A percentile compares a stretch with the other conserved stretches of the same genome.
Evolutionary conservation across 1,140 invertebrate genomes (phyloP).

Genomic region (Trichoplusia ni): DNA sequence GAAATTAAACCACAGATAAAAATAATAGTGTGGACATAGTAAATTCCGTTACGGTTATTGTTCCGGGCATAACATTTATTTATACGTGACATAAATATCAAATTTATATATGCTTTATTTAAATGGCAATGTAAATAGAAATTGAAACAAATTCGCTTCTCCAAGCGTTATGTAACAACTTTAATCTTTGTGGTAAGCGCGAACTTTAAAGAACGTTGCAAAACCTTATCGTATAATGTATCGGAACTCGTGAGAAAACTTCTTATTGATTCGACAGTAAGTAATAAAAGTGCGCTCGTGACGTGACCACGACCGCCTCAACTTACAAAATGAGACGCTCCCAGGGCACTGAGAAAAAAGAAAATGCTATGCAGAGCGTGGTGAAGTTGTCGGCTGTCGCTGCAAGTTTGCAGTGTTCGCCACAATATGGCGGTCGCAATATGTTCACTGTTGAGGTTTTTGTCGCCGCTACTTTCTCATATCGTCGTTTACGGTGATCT

Average conservation of each 20-base stretch:
- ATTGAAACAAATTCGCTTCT: too few relatives aligned
- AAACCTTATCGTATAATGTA: slow-evolving; percentile 8
- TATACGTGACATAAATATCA: too few relatives aligned
- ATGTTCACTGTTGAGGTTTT: slow-evolving; percentile 69
- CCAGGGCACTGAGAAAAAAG: slow-evolving; percentile 43
- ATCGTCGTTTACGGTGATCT: slow-evolving; percentile 74
- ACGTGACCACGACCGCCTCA: slow-evolving; percentile 34
- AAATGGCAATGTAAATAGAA: too few relatives aligned
- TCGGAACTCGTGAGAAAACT: slow-evolving; percentile 3
- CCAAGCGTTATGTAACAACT: too few relatives aligned
- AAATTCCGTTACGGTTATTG: too few relatives aligned
- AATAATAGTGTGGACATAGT: too few relatives aligned
- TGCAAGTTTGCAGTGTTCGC: slow-evolving; percentile 64
- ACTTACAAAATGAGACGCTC: slow-evolving; percentile 12
- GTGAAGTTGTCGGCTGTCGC: slow-evolving; percentile 48
- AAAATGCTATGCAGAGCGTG: slow-evolving; percentile 57
- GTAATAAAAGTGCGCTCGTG: slow-evolving; percentile 38
- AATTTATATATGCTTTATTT: too few relatives aligned
- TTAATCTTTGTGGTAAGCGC: too few relatives aligned
- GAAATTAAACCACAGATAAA: too few relatives aligned
- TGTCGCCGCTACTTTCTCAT: slow-evolving; percentile 75
- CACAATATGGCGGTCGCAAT: slow-evolving; percentile 70
- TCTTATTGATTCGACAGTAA: slow-evolving; percentile 29
- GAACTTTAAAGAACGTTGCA: not conserved
- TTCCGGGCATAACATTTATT: too few relatives aligned